phyloP scores from a whole-genome alignment of 2,888 invertebrate genomes.

The Troides helena region DNA sequence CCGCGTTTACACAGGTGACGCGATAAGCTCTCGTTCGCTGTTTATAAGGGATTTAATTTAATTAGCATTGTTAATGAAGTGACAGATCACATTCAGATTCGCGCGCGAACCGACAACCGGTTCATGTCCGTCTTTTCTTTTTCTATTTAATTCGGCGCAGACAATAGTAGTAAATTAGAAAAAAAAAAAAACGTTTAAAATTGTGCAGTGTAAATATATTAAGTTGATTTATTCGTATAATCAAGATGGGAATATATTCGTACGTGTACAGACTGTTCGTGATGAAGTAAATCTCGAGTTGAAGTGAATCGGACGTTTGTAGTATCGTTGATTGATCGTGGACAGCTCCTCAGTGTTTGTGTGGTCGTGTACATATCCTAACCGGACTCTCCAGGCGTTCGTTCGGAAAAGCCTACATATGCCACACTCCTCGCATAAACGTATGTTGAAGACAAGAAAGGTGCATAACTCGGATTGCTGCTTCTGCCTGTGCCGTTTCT shows the following conservation, averaged over 20 bases:
- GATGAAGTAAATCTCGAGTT: slow-evolving; percentile 40
- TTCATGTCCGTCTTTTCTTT: too few relatives aligned
- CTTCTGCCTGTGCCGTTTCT: slow-evolving; percentile 62
- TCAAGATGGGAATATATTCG: slow-evolving; percentile 71
- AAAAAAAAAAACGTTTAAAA: too few relatives aligned
- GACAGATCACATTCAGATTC: slow-evolving; percentile 26
- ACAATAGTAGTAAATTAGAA: too few relatives aligned
- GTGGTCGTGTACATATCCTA: too few relatives aligned
- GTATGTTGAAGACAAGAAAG: slow-evolving; percentile 60
- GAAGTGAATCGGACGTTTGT: too few relatives aligned
- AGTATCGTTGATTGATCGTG: too few relatives aligned
- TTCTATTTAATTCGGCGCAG: neutral
- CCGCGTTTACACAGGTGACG: slow-evolving; percentile 25
- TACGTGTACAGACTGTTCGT: slow-evolving; percentile 73
- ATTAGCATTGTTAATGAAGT: slow-evolving; percentile 16
- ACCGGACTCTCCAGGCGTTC: too few relatives aligned
- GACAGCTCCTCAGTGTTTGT: too few relatives aligned
- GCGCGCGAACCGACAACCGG: slow-evolving; percentile 28
- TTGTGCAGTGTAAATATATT: neutral
- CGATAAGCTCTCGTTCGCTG: slow-evolving; percentile 30
- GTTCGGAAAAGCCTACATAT: slow-evolving; percentile 68
- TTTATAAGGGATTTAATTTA: slow-evolving; percentile 21
- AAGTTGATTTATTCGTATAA: slow-evolving; percentile 18
- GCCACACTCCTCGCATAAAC: slow-evolving; percentile 64
- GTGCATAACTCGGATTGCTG: slow-evolving; percentile 62